Base-by-base conservation (phyloP, 2,888 invertebrate species). In the Polia nebulosa region DNA sequence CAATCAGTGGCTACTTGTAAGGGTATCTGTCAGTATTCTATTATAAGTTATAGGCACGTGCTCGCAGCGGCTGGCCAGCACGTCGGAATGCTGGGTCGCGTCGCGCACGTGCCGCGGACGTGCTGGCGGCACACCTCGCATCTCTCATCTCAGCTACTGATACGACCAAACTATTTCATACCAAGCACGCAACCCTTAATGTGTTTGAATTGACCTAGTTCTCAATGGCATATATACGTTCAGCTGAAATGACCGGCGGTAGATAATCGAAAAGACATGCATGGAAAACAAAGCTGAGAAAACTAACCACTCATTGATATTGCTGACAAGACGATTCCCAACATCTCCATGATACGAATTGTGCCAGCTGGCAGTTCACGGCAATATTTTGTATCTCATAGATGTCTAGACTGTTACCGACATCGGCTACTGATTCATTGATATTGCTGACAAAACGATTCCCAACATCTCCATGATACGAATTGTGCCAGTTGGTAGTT, bases 71-170 rank as follows among this genome's bases (percentile, higher is more conserved):
- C n/a, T 8, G 0, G 34, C 29, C 47, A 59, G 78, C 76, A 78
- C 69, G 73, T 76, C 57, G 78, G 78, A 53, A 78, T 78, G 73
- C 57, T n/a, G 57, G 52, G 65, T 52, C 39, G 47, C 29, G 41
- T 15, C 34, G 52, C 61, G 60, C 76, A 70, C 78, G 78, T 67
- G 78, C 53, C 36, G 44, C 66, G 59, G 76, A 71, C 76, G 68
- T 61, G 78, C 71, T 41, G 41, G 9, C 3, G 53, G 17, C 47
- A 60, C 29, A n/a, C 34, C 27, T n/a, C 20, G 9, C 49, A 25
- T 20, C 13, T 13, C 15, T 20, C 25, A 20, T 8, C 29, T 29
- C 25, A 22, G 39, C 15, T n/a, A 9, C 20, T 25, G 44, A 71
- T 36, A 36, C 17, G 11, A 22, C 3, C 15, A 7, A 52, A 20